Conservation (phyloP, 2,797 vertebrate genomes). For the Sarcophilus harrisii region DNA sequence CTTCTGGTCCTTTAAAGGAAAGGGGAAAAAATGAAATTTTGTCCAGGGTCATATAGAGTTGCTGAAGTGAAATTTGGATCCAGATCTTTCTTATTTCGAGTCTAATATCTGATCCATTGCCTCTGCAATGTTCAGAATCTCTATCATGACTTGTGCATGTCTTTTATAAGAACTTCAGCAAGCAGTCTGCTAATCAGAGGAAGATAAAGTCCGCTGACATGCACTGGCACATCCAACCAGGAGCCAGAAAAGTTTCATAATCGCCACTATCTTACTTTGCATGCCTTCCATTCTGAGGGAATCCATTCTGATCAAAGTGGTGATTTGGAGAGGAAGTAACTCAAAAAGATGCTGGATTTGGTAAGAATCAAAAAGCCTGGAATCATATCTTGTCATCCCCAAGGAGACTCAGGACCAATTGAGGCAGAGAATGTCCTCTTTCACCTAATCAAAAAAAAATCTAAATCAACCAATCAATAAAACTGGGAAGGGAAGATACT, state of each 20-base stretch:
- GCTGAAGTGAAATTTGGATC: not conserved
- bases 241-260: not conserved
- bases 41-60: not conserved
- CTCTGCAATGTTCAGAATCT: not conserved
- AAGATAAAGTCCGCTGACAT: not conserved
- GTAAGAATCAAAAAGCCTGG: not conserved
- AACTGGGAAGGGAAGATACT: not conserved
- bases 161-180: not conserved
- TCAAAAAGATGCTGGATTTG: not conserved
- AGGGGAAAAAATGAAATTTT: not conserved
- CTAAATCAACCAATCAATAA: not conserved
- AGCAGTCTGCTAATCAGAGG: not conserved
- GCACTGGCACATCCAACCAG: not conserved
- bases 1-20: not conserved
- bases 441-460: not conserved
- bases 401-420: not conserved
- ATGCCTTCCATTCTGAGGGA: not conserved
- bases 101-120: not conserved
- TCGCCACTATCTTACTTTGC: not conserved
- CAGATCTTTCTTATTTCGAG: not conserved
- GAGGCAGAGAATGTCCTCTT: no score
- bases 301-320: not conserved
- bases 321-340: not conserved
- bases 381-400: not conserved
- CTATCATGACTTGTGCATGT: not conserved